Base-by-base conservation (phyloP, 2,888 invertebrate species). In the Sarcophaga variegata region DNA sequence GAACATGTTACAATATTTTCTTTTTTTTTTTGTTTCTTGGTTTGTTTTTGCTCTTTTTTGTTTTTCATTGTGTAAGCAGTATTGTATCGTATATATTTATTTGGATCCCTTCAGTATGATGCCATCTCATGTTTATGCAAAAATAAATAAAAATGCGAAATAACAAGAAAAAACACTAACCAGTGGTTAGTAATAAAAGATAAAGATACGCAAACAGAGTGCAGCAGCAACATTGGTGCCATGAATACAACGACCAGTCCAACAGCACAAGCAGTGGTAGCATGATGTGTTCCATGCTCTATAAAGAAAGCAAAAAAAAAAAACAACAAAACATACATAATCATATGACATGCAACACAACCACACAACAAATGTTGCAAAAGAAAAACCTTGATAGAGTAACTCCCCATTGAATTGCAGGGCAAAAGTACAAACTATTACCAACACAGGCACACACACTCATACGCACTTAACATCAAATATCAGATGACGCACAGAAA, bases 81-180 rank as follows among this genome's bases (percentile, higher is more conserved):
- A 45, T 63, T 78, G 62, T 78, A 27, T 83, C 78, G 60, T 54
- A 37, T 66, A 62, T 45, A 63, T 66, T 49, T n/a, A 71, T 60
- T 54, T 37, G 37, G 37, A 37, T 6, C 17, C 22, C 62, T 78
- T 25, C 37, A 14, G 67, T 81, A 81, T 83, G 83, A 86, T 83
- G 69, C 60, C 80, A 83, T 77, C 83, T 86, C 86, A 83, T 86
- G 86, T 83, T 83, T 81, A 81, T 83, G 80, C 74, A 83, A 81
- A 77, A 77, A 80, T 62, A 5, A 59, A 82, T 60, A 71, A 63
- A 67, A 4, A 78, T 59, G 59, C 17, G 59, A 59, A 59, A 69
- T n/a, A 20, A 81, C n/a, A 47, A 70, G 27, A 59, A 70, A 63
- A 71, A 77, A 70, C 47, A 27, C 54, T 77, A 71, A 82, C 82